Conservation (phyloP, 2,888 invertebrate genomes). For the Perithous albicinctus region DNA sequence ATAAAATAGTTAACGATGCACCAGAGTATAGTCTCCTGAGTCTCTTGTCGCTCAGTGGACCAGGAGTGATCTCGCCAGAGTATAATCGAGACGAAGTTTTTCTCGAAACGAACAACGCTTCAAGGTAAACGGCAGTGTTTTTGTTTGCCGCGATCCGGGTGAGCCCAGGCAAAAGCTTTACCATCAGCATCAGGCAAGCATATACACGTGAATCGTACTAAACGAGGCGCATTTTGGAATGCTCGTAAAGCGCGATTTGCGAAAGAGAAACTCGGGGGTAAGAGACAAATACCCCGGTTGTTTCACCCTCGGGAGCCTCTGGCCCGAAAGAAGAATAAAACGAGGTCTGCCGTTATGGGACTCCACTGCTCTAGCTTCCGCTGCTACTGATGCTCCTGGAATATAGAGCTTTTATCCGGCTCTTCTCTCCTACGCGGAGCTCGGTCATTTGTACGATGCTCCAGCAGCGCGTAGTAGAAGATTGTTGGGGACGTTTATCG, state of each 20-base stretch:
- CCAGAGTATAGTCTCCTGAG: no score
- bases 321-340: conserved; percentile 38
- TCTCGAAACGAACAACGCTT: conserved; percentile 7
- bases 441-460: conserved; percentile 51
- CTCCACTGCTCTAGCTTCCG: not conserved
- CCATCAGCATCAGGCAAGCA: not conserved
- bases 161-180: not conserved
- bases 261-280: conserved; percentile 44
- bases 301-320: conserved; percentile 2
- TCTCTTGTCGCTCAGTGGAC: not conserved
- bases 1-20: conserved; percentile 11
- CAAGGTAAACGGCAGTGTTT: conserved; percentile 37
- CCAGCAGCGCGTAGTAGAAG: conserved; percentile 37
- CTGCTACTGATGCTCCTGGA: not conserved
- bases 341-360: conserved; percentile 44
- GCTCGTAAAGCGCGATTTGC: conserved; percentile 54
- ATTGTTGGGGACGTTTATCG: conserved; percentile 60
- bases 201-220: conserved; percentile 43
- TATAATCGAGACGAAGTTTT: conserved; percentile 1
- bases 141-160: conserved; percentile 12
- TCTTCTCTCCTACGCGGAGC: conserved; percentile 34
- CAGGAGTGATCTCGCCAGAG: conserved; percentile 6
- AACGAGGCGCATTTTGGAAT: conserved; percentile 46
- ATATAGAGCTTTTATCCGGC: conserved; percentile 7
- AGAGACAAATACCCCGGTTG: conserved; percentile 52